Evolutionary conservation across 2,797 vertebrate species (phyloP), one percentile per base, ranked within the genome.

Genomic region (Sarcophilus harrisii): DNA sequence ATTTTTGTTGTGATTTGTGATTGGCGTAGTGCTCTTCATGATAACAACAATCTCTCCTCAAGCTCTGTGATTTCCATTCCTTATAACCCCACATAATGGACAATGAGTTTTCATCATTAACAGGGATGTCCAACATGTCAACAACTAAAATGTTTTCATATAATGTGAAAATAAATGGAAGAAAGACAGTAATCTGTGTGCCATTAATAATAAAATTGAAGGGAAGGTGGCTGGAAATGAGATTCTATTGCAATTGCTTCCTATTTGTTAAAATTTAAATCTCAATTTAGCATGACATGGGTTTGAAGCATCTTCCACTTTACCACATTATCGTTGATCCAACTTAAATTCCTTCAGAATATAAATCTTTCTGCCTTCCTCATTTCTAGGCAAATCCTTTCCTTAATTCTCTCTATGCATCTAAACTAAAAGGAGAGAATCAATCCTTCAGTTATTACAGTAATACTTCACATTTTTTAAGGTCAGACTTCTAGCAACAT

Each of bases 101-200:
- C 91, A 90, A 58, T 89, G 97, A 91, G 93, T 95, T 93, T 94
- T 93, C 93, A 90, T 93, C 94, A 91, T 96, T 95, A 96, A 45
- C 38, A 87, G 38, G 28, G 27, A 27, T 96, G 57, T 58, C 73
- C 58, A 30, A 93, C 94, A 93, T 96, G 81, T 94, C 97, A 96
- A 91, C 95, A 90, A 94, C 28, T 10, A 54, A 93, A 18, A 24
- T 9, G 2, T 90, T 95, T 95, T 95, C 92, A 96, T 94, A 96
- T 97, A 94, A 91, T 94, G 57, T 90, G 92, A 87, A 95, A 92
- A 87, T 91, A 81, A 96, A 28, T 3, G 10, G 38, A 93, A 30
- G 59, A 30, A 95, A 13, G 90, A 90, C 21, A 55, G 59, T 58
- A 95, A 96, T 16, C 30, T 13, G 92, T 10, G n/a, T 57, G 38